Conservation (phyloP, 2,797 vertebrate species). For the Craterocephalus amniculus region DNA sequence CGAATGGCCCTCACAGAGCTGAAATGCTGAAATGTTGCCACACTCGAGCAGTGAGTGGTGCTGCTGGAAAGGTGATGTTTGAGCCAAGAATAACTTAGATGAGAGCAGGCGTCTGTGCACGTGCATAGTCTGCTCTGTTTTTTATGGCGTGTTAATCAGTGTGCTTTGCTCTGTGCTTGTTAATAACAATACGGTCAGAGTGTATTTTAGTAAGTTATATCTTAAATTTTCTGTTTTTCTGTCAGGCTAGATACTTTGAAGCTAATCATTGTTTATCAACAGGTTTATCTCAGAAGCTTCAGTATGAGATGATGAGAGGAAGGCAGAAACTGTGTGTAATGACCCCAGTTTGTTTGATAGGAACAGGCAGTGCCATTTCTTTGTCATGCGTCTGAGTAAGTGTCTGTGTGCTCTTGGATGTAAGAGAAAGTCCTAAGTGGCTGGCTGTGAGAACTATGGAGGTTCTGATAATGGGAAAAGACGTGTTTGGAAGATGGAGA, state of each 20-base stretch:
- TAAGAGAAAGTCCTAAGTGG: slow-evolving; percentile 36
- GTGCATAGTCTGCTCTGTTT: slow-evolving; percentile 39
- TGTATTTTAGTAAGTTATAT: slow-evolving; percentile 18
- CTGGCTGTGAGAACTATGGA: slow-evolving; percentile 55
- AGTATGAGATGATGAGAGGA: slow-evolving; percentile 23
- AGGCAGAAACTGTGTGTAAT: slow-evolving; percentile 32
- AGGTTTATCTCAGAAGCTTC: slow-evolving; percentile 28
- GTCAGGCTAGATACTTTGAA: slow-evolving; percentile 34
- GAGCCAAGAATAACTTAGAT: slow-evolving; percentile 52
- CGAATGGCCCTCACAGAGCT: slow-evolving; percentile 37
- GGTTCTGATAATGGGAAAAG: slow-evolving; percentile 57
- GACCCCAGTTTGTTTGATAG: slow-evolving; percentile 40
- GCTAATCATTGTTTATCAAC: slow-evolving; percentile 44
- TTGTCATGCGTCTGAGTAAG: slow-evolving; percentile 6
- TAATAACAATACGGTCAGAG: slow-evolving; percentile 38
- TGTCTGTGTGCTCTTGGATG: background rate
- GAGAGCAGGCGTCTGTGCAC: slow-evolving; percentile 13
- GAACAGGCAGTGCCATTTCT: slow-evolving; percentile 42
- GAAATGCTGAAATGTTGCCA: slow-evolving; percentile 49
- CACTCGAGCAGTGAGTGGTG: slow-evolving; percentile 22
- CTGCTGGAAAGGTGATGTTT: slow-evolving; percentile 44
- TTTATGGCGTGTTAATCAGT: slow-evolving; percentile 49
- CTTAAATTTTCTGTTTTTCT: slow-evolving; percentile 28
- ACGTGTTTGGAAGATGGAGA: slow-evolving; percentile 42
- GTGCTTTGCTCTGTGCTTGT: slow-evolving; percentile 34